Percentiles rank a stretch among this genome's conserved stretches.
Conservation (phyloP, 2,797 vertebrate species). For the Tangara arthus region DNA sequence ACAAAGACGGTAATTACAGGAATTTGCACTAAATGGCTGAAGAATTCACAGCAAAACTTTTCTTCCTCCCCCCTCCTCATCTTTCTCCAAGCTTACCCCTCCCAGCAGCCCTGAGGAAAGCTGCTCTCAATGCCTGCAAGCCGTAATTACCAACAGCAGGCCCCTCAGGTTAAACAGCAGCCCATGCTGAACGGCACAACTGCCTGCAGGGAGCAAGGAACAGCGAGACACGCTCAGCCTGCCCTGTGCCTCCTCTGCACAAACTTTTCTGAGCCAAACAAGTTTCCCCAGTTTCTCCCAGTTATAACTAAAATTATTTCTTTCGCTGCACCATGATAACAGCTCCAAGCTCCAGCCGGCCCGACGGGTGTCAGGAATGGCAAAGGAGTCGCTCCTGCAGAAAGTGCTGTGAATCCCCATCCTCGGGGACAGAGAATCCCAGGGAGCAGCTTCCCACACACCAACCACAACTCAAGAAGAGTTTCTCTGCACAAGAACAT, state of each 20-base stretch:
- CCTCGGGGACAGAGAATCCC: not conserved
- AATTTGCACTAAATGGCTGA: conserved; percentile 86
- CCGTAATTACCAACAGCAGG: conserved; percentile 66
- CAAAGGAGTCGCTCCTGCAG: rapidly evolving
- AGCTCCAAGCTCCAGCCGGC: not conserved
- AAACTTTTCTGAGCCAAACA: not conserved
- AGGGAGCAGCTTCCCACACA: rapidly evolving
- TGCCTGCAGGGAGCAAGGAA: not conserved
- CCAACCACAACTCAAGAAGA: not conserved
- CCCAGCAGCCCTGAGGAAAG: conserved; percentile 46
- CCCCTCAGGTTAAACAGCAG: conserved; percentile 72
- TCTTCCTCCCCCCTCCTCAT: conserved; percentile 37
- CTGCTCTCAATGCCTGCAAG: conserved; percentile 47
- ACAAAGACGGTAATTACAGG: conserved; percentile 85
- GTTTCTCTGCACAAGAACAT: not conserved
- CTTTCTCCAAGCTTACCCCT: conserved; percentile 62
- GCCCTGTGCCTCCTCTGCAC: not conserved
- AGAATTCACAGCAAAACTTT: conserved; percentile 82
- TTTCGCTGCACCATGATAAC: not conserved
- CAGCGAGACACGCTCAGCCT: not conserved
- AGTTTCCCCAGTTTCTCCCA: not conserved
- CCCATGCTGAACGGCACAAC: conserved; percentile 1
- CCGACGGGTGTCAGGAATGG: not conserved
- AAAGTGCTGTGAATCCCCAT: not conserved
- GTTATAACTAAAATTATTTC: not conserved